Percentiles rank a stretch among this genome's conserved stretches.
phyloP scores from a whole-genome alignment of 2,797 vertebrate species.

The Pseudomugil tenellus region DNA sequence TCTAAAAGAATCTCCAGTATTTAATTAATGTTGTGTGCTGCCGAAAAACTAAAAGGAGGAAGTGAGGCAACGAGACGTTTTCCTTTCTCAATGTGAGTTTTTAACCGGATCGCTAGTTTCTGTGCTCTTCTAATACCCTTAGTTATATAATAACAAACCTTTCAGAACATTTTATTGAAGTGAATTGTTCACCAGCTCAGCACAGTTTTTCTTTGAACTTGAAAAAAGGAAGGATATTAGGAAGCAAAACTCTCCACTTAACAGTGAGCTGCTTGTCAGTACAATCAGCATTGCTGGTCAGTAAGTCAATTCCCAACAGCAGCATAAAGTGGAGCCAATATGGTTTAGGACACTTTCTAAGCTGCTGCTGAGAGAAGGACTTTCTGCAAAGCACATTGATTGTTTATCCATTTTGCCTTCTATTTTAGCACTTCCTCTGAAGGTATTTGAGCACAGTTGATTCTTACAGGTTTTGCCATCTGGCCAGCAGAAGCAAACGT shows the following conservation, averaged over 20 bases:
- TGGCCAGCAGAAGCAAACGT: constrained; percentile 1
- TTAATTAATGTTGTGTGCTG: constrained; percentile 8
- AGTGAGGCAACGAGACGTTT: constrained; percentile 40
- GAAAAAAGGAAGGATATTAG: constrained; percentile 14
- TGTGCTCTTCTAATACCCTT: background rate
- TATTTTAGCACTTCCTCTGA: constrained; percentile 8
- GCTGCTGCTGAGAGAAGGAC: constrained; percentile 16
- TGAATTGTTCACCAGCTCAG: background rate
- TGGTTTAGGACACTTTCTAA: constrained; percentile 10
- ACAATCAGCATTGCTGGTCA: constrained; percentile 21
- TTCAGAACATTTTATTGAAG: constrained; percentile 1
- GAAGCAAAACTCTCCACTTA: constrained; percentile 14
- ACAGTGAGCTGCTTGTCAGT: constrained; percentile 7
- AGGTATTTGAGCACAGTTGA: background rate
- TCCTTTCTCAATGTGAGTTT: constrained; percentile 33
- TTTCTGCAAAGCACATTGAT: constrained; percentile 19
- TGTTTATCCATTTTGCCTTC: constrained; percentile 25
- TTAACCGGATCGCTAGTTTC: constrained; percentile 7
- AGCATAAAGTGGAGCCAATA: constrained; percentile 10
- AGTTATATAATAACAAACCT: background rate
- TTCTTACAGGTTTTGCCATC: constrained; percentile 30
- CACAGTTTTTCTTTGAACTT: constrained; percentile 1
- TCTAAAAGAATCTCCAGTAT: background rate
- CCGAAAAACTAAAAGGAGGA: constrained; percentile 36
- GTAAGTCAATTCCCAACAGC: constrained; percentile 18